Evolutionary conservation across 2,888 invertebrate species (phyloP), one percentile per base, ranked within the genome.

Genomic region (Laspeyria flexula): DNA sequence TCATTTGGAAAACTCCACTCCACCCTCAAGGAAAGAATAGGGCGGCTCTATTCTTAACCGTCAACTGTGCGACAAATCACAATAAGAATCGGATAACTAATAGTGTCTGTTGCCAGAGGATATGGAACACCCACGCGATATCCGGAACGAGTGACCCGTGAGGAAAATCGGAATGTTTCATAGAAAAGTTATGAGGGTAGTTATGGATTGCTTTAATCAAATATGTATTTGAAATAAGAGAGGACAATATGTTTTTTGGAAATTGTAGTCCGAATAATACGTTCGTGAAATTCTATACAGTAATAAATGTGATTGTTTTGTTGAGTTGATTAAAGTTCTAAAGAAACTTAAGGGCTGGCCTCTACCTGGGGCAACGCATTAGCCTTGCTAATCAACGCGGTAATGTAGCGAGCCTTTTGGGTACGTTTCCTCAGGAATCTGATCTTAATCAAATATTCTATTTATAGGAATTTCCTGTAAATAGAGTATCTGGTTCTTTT

Each of bases 51-150:
- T 21, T 21, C 11, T 18, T 18, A n/a, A 18, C 10, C 16, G 37
- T 37, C 37, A 37, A 37, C 37, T 10, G 16, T 7, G 21, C 21
- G 37, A 37, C 37, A 37, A 37, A 37, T 37, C 37, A 23, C 37
- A 37, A 21, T 37, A 37, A 21, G 18, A 18, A 37, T 37, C 37
- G 37, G 37, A 21, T 37, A 37, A 37, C 37, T 37, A 37, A 37
- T 37, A 37, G 18, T 37, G 21, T 21, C 37, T 37, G 15, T 34
- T 23, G 37, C 12, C 11, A 4, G 10, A 34, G 16, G 18, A 34
- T 34, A 37, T 37, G 21, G 21, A 11, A 18, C 37, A 21, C 21
- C 11, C 37, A 23, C 37, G 10, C 34, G 10, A 12, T 37, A 37
- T 21, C 34, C 18, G 11, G 3, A 2, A 11, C 37, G 12, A 37